Evolutionary conservation across 2,113 vertebrate species (phyloP).

Genomic region (Capreolus pygargus): DNA sequence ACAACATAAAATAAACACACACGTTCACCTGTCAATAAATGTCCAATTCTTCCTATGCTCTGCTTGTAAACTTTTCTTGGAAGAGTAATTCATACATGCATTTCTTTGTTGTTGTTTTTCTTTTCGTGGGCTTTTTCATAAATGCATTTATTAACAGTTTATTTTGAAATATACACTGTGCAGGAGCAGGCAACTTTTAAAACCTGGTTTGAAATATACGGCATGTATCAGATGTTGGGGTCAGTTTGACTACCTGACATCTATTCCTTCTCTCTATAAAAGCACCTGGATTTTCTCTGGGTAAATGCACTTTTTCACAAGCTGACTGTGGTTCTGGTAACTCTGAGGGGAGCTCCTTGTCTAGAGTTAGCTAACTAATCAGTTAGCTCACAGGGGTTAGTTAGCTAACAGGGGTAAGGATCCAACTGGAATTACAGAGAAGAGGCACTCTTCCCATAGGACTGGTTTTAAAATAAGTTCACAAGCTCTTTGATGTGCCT

Average conservation of each 20-base stretch:
- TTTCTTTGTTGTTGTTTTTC: not conserved
- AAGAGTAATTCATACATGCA: not conserved
- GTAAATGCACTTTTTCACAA: not conserved
- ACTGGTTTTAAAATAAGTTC: not conserved
- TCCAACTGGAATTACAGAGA: not conserved
- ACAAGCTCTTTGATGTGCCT: not conserved
- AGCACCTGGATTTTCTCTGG: not conserved
- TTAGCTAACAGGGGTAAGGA: not conserved
- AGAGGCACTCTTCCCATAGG: not conserved
- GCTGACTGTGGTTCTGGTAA: not conserved
- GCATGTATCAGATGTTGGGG: not conserved
- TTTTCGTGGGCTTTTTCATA: not conserved
- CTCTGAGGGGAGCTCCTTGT: not conserved
- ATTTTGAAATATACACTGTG: not conserved
- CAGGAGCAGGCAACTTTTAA: not conserved
- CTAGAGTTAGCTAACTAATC: not conserved
- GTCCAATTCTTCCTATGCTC: not conserved
- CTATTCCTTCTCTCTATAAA: not conserved
- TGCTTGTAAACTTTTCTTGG: not conserved
- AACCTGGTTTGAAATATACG: not conserved
- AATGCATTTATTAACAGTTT: not conserved
- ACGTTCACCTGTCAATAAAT: not conserved
- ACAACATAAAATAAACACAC: not conserved
- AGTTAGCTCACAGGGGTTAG: not conserved
- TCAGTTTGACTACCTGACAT: not conserved